Evolutionary conservation across 2,888 invertebrate species (phyloP), one percentile per base, ranked within the genome.

Genomic region (Aelia acuminata): DNA sequence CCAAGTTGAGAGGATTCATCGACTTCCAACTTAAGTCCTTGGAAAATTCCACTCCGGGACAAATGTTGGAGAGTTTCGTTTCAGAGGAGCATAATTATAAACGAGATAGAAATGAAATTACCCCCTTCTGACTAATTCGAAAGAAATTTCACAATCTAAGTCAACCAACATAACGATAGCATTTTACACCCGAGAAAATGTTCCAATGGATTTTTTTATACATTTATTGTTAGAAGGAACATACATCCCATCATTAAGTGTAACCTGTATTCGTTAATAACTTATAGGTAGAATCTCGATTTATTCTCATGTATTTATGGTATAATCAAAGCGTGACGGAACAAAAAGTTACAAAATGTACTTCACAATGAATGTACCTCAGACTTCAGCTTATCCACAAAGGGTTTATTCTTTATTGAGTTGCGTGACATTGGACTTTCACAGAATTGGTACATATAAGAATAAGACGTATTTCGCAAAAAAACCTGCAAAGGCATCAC

Each of bases 71-170:
- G 18, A 35, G 35, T 20, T 70, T 70, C 35, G 63, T 35, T 35
- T 70, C 7, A 35, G 63, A 35, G 63, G 63, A 70, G 35, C 63
- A 70, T 70, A 70, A 70, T 70, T 70, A 35, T 43, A 70, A 70
- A 70, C 31, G 31, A 22, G 63, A 8, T 35, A 70, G 57, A 26
- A 26, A 26, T 57, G 13, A 35, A 35, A 70, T 70, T 70, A 70
- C 63, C 63, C 13, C 15, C 3, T 0, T 70, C 18, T 31, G 63
- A 15, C 7, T 70, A 18, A 70, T 70, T 35, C 63, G 20, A 70
- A 70, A 35, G 63, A 18, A 13, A 70, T 70, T 70, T 70, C 63
- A 7, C 4, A 31, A 35, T 35, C 63, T 31, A 70, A 35, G 18
- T 70, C 8, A 1, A 35, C 18, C 63, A 70, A 11, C 1, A 1